Percentiles rank a stretch among this genome's conserved stretches.
phyloP scores from a whole-genome alignment of 2,797 vertebrate species.

The Gadopsis bispinosus region DNA sequence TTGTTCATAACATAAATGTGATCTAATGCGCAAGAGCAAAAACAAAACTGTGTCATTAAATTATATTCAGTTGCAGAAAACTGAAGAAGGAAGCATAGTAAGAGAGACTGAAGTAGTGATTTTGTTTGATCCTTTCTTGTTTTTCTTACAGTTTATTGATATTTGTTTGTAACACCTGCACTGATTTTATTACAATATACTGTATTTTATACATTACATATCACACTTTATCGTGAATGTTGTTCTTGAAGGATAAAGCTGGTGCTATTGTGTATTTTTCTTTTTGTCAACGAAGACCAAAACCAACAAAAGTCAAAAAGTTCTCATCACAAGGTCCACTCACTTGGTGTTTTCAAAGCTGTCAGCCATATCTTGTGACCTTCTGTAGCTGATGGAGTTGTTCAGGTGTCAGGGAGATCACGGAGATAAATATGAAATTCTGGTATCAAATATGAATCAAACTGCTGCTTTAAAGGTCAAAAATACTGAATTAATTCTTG shows the following conservation, averaged over 20 bases:
- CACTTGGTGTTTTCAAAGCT: not conserved
- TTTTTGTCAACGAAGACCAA: slow-evolving; percentile 26
- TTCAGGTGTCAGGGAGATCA: not conserved
- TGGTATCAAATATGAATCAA: not conserved
- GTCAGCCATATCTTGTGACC: not conserved
- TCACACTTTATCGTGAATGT: slow-evolving; percentile 40
- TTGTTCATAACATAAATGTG: slow-evolving; percentile 22
- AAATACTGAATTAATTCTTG: too few relatives aligned
- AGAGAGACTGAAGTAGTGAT: not conserved
- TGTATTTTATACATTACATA: slow-evolving; percentile 19
- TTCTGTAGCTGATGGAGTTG: not conserved
- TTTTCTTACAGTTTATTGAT: slow-evolving; percentile 12
- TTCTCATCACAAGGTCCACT: not conserved
- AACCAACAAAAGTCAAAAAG: not conserved
- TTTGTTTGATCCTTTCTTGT: not conserved
- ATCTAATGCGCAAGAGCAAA: slow-evolving; percentile 4
- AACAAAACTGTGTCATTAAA: not conserved
- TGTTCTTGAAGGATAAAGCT: slow-evolving; percentile 8
- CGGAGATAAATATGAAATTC: too few relatives aligned
- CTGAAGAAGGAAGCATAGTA: not conserved
- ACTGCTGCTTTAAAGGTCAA: not conserved
- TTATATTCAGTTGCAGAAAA: slow-evolving; percentile 13
- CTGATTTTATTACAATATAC: slow-evolving; percentile 19
- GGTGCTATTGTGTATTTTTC: slow-evolving; percentile 22
- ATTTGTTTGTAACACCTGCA: slow-evolving; percentile 13